Conservation (phyloP, 2,888 invertebrate genomes). For the Cordilura impudica region DNA sequence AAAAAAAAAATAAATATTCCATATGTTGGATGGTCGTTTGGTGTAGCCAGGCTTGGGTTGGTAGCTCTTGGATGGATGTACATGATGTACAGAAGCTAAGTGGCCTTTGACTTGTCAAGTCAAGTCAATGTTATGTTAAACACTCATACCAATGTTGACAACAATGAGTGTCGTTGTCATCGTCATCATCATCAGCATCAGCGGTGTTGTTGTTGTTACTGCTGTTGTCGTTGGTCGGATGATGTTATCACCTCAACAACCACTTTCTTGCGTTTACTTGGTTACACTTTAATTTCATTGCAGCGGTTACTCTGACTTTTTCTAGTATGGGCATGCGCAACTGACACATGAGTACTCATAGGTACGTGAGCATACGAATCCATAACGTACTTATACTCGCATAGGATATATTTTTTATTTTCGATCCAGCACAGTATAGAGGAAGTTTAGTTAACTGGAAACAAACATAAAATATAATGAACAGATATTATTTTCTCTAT, state of each 20-base stretch:
- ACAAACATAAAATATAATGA: constrained; percentile 15
- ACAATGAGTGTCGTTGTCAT: constrained; percentile 58
- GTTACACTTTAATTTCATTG: constrained; percentile 26
- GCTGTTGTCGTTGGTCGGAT: constrained; percentile 22
- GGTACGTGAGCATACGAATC: constrained; percentile 56
- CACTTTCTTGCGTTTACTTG: constrained; percentile 29
- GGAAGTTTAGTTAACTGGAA: constrained; percentile 54
- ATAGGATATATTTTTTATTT: neutral
- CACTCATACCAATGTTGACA: constrained; percentile 59
- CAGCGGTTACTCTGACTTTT: constrained; percentile 12
- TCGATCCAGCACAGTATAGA: constrained; percentile 38
- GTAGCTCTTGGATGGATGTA: neutral
- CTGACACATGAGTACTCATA: constrained; percentile 58
- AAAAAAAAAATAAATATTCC: constrained; percentile 22
- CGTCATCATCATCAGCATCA: constrained; percentile 24
- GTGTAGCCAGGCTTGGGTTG: constrained; percentile 14
- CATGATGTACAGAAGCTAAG: constrained; percentile 52
- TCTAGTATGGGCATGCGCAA: constrained; percentile 54
- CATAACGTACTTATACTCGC: constrained; percentile 23
- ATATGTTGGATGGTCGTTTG: neutral
- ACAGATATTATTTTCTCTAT: constrained; percentile 18
- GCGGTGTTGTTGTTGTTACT: constrained; percentile 3
- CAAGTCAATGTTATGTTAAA: constrained; percentile 63
- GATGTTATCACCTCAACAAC: constrained; percentile 55
- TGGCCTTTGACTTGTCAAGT: constrained; percentile 67